phyloP scores from a whole-genome alignment of 2,888 invertebrate genomes.

The Ditylenchus weischeri region DNA sequence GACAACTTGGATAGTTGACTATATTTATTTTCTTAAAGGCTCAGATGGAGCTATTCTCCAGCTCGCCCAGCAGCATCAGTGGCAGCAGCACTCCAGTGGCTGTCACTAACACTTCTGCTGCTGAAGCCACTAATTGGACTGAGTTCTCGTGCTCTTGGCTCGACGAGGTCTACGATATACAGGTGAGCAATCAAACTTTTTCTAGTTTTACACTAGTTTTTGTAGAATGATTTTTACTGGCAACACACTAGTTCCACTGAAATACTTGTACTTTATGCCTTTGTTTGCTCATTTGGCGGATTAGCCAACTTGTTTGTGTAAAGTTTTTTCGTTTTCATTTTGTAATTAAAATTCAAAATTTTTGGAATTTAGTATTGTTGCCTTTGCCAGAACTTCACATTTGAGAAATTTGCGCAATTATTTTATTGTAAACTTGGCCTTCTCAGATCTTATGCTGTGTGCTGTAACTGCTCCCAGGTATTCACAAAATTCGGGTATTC shows the following conservation, averaged over 20 bases:
- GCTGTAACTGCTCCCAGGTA: slow-evolving; percentile 50
- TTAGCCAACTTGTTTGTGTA: slow-evolving; percentile 52
- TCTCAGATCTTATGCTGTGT: slow-evolving; percentile 55
- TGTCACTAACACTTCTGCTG: too few species aligned
- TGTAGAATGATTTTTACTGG: slow-evolving; percentile 54
- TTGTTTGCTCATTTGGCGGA: slow-evolving; percentile 54
- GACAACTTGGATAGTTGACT: too few species aligned
- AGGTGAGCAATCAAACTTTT: slow-evolving; percentile 21
- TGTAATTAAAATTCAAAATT: background rate
- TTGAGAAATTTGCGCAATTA: slow-evolving; percentile 55
- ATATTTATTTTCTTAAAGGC: too few species aligned
- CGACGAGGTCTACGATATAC: slow-evolving; percentile 34
- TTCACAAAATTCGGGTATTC: too few species aligned
- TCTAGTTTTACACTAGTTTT: slow-evolving; percentile 7
- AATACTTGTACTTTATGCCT: slow-evolving; percentile 47
- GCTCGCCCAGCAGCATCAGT: too few species aligned
- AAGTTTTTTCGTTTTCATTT: slow-evolving; percentile 36
- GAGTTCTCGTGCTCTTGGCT: slow-evolving; percentile 36
- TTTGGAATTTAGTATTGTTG: slow-evolving; percentile 23
- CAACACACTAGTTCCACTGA: slow-evolving; percentile 44
- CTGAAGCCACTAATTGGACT: slow-evolving; percentile 32
- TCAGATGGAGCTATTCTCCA: too few species aligned
- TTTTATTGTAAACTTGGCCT: slow-evolving; percentile 57
- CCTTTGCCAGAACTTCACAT: slow-evolving; percentile 46
- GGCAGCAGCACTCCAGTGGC: too few species aligned